Evolutionary conservation across 2,888 invertebrate genomes (phyloP).

Genomic region (Seira ritae): DNA sequence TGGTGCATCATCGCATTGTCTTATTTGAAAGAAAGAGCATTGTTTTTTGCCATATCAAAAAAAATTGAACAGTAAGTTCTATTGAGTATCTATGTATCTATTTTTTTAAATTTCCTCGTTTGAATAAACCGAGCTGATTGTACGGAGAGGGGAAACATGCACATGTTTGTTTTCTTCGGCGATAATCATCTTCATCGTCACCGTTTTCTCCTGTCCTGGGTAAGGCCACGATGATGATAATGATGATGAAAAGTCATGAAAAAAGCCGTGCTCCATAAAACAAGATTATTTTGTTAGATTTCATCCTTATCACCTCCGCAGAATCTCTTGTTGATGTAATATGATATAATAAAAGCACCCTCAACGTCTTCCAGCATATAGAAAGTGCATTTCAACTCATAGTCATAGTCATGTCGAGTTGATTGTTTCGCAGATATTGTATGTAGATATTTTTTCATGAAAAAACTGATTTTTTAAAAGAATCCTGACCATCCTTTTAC

Average conservation of each 20-base stretch:
- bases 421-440: slow-evolving; percentile 18
- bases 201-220: not conserved
- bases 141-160: not conserved
- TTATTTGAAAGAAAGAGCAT: not conserved
- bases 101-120: not conserved
- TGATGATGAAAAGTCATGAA: slow-evolving; percentile 18
- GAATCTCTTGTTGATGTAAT: slow-evolving; percentile 6
- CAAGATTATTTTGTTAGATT: slow-evolving; percentile 27
- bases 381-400: not conserved
- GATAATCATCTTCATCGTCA: slow-evolving; percentile 20
- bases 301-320: not conserved
- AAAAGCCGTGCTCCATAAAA: slow-evolving; percentile 44
- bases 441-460: not conserved
- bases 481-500: slow-evolving; percentile 25
- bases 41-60: no score
- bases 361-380: not conserved
- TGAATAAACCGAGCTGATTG: no score
- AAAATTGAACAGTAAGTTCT: no score
- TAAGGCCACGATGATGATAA: slow-evolving; percentile 1
- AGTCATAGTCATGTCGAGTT: slow-evolving; percentile 9
- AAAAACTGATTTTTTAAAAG: not conserved
- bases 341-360: not conserved
- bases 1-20: not conserved
- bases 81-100: no score
- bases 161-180: not conserved